These are phyloP conservation scores for Ips typographus DNA, from an alignment of 1,140 invertebrate species.

Conservation along the genomic window DNA sequence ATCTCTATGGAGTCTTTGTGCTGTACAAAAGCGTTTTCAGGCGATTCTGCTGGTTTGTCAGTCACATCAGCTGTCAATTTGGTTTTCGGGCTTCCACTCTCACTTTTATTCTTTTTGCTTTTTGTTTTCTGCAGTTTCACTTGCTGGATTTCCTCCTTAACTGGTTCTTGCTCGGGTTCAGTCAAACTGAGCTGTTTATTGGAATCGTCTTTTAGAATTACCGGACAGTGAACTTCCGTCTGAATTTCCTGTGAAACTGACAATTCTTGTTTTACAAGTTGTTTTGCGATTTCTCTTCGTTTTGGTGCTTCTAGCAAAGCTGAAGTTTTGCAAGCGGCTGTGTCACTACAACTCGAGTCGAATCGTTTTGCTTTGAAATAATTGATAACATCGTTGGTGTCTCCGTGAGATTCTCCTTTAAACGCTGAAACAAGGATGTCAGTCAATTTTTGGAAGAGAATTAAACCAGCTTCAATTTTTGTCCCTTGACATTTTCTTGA, in stretches of 20 bases:
- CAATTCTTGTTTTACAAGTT: neutral
- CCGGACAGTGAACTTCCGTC: constrained; percentile 28
- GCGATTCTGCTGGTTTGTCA: neutral
- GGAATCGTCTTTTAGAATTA: constrained; percentile 21
- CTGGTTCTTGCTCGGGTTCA: neutral
- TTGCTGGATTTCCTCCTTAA: neutral
- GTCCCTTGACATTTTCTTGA: too few relatives aligned
- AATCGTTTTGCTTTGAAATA: constrained; percentile 29
- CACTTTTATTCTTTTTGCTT: neutral
- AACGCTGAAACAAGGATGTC: neutral
- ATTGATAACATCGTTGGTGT: constrained; percentile 19
- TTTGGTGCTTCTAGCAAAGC: neutral
- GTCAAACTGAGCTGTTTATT: constrained; percentile 6
- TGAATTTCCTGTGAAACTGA: constrained; percentile 38
- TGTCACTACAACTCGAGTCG: constrained; percentile 7
- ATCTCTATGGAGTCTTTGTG: constrained; percentile 30
- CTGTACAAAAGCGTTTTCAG: neutral
- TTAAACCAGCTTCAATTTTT: too few relatives aligned
- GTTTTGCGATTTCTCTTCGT: neutral
- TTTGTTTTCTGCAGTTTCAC: neutral
- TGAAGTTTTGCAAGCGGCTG: neutral
- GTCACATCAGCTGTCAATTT: neutral
- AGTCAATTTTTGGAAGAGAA: neutral
- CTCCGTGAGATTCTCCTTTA: constrained; percentile 10
- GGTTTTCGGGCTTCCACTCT: neutral